Conservation (phyloP, 2,888 invertebrate species). For the Philopedon plagiatum region DNA sequence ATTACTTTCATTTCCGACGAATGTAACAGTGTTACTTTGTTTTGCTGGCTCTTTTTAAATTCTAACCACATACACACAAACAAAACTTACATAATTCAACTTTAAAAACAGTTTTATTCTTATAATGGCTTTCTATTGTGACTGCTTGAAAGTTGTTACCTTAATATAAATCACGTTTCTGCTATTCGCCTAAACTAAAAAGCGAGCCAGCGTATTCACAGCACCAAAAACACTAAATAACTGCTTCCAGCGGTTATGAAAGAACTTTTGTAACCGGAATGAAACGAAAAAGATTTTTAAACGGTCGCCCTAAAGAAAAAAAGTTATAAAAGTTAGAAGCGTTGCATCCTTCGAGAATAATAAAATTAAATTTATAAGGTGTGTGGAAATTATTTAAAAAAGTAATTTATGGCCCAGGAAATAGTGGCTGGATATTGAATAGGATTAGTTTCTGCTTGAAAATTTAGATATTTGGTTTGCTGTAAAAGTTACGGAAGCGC, state of each 20-base stretch:
- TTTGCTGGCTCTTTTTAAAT: neutral
- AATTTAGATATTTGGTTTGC: too few species aligned
- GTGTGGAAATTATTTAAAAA: neutral
- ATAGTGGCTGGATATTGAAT: too few species aligned
- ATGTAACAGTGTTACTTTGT: neutral
- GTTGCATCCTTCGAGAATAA: constrained; percentile 29
- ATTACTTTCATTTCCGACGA: too few species aligned
- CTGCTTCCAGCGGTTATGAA: constrained; percentile 28
- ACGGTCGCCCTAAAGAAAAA: constrained; percentile 37
- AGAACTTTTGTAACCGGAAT: constrained; percentile 32
- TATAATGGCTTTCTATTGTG: neutral
- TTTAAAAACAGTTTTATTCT: neutral
- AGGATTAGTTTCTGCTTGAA: too few species aligned
- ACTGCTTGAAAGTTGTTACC: neutral
- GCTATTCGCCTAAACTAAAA: constrained; percentile 23
- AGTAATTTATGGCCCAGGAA: too few species aligned
- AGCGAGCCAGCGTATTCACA: constrained; percentile 34
- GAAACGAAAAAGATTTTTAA: constrained; percentile 41
- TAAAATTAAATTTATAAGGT: constrained; percentile 30
- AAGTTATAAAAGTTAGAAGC: constrained; percentile 38
- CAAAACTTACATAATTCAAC: neutral
- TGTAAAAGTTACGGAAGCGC: too few species aligned
- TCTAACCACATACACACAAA: neutral
- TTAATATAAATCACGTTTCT: constrained; percentile 10
- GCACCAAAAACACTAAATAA: constrained; percentile 25